Evolutionary conservation across 2,888 invertebrate species (phyloP).

Genomic region (Phortica magna): DNA sequence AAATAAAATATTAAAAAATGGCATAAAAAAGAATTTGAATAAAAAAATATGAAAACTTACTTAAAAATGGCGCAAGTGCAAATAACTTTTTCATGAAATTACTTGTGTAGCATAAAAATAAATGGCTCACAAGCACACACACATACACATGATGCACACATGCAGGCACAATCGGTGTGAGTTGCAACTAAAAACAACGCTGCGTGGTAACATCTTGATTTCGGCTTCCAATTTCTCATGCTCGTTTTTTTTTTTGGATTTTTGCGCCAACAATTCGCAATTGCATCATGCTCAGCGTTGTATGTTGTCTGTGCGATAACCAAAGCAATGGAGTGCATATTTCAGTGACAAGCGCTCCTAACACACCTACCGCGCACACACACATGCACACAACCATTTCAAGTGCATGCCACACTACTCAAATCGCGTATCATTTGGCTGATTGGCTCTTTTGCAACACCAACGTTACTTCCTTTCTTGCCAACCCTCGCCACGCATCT

Average conservation of each 20-base stretch:
- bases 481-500: neutral
- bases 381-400: neutral
- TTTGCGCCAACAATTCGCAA: neutral
- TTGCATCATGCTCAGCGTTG: constrained; percentile 29
- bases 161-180: neutral
- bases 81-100: constrained; percentile 7
- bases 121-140: constrained; percentile 58
- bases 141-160: neutral
- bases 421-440: neutral
- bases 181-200: neutral
- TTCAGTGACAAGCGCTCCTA: constrained; percentile 50
- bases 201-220: constrained; percentile 51
- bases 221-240: constrained; percentile 47
- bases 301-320: constrained; percentile 61
- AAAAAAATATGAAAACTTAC: neutral
- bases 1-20: neutral
- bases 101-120: constrained; percentile 54
- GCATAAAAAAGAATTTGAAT: neutral
- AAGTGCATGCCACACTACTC: neutral
- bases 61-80: neutral
- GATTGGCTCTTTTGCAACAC: neutral
- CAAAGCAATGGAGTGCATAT: constrained; percentile 70
- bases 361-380: constrained; percentile 43
- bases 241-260: constrained; percentile 11
- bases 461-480: neutral